Evolutionary conservation across 2,797 vertebrate genomes (phyloP), one percentile per base, ranked within the genome.

Genomic region (Falco concolor): DNA sequence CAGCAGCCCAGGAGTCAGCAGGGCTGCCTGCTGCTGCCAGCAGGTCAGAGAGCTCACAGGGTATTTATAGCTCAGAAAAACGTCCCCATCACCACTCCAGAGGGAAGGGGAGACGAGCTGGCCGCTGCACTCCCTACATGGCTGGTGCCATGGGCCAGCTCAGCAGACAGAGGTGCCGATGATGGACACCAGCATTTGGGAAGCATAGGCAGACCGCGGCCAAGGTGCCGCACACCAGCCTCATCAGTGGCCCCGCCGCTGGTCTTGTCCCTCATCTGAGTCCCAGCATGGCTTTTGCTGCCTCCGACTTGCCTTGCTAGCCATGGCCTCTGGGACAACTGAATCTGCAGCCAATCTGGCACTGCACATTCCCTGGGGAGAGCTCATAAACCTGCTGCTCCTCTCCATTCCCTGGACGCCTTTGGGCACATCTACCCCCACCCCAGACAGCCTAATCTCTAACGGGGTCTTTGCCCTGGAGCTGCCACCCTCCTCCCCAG

Each of bases 101-200:
- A 61, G 67, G 83, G 49, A 77, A 72, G 28, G 30, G 82, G 75
- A 88, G 88, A 88, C 0, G 8, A 0, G 2, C 10, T 3, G 14
- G 34, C 44, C 5, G 0, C 7, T 0, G 13, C 1, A 0, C 21
- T 93, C 94, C 91, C 84, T 60, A 72, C 90, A 74, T 74, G 95
- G 96, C 77, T 86, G 83, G 73, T 1, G 1, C 23, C 2, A 0
- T 0, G 8, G 40, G 19, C 49, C 63, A 63, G 87, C 85, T 80
- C 2, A 0, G 56, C 77, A 64, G 56, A 21, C 0, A 5, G 60
- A 94, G 56, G 80, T 82, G 94, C 68, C 0, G 3, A 10, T 97
- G 96, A 97, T 79, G 64, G 96, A 97, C 96, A 96, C 83, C 63
- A 74, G 83, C 96, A 96, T 94, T 93, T 96, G 96, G 94, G 86